Base-by-base conservation (phyloP, 2,888 invertebrate genomes). In the Cabera pusaria region DNA sequence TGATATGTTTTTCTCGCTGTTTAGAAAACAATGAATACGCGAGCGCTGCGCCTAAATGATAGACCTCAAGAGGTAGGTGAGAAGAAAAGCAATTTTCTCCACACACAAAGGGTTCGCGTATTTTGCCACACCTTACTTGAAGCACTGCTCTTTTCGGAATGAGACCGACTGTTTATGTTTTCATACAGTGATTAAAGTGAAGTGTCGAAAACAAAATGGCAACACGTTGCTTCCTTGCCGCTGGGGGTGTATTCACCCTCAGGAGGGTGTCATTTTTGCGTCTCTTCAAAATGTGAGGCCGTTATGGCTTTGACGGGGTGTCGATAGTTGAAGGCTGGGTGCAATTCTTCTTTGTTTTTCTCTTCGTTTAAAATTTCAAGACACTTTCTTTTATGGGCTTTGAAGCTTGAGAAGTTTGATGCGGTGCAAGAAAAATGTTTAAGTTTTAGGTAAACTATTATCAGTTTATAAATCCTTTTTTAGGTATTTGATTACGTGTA, bases 171-270 rank as follows among this genome's bases (percentile, higher is more conserved):
- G 83, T 82, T 79, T 81, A 76, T 75, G 74, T 85, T 67, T 80
- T 78, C 78, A 73, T 72, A 73, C 78, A 71, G 85, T 84, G 86
- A 87, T 87, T 87, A 87, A 82, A 86, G 85, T 79, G 87, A 85
- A 87, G 87, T 85, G 86, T 84, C 83, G 80, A 82, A 83, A 85
- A 85, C 82, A 85, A 87, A 85, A 86, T 81, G 76, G 67, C 43
- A 49, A 45, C 54, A 51, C 47, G 44, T 48, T 41, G 56, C 65
- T 53, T 50, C 47, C 43, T 48, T 41, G 56, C 65, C 61, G 56
- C 59, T 61, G 64, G 58, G 52, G 57, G 64, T 29, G 17, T 35
- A 23, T 26, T 35, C 39, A 23, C 41, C 41, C 29, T 18, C 21
- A 18, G 44, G 61, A 53, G 55, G 28, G 51, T 53, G 51, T 61